These are phyloP conservation scores for Limonius californicus DNA, from an alignment of 1,140 invertebrate genomes.

Conservation along the genomic window DNA sequence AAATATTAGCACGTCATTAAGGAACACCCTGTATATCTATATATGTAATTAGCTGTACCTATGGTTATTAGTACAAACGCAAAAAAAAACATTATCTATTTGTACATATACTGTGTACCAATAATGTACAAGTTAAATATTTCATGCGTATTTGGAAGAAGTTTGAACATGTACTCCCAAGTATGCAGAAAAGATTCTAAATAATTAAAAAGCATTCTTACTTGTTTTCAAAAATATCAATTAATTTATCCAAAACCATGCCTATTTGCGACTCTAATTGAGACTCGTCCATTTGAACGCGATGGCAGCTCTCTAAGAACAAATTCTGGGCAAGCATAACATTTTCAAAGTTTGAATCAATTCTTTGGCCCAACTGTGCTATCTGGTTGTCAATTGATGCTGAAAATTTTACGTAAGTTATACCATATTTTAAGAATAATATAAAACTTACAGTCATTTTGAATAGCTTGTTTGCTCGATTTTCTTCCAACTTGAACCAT, in stretches of 20 bases:
- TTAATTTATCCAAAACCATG: slow-evolving; percentile 54
- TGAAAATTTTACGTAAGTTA: too few species aligned
- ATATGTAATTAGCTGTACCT: too few species aligned
- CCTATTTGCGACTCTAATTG: slow-evolving; percentile 53
- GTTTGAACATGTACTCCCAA: slow-evolving; percentile 11
- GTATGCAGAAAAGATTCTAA: too few species aligned
- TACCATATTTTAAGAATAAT: too few species aligned
- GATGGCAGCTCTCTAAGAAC: slow-evolving; percentile 57
- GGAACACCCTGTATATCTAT: too few species aligned
- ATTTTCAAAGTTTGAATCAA: slow-evolving; percentile 51
- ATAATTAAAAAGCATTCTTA: slow-evolving; percentile 33
- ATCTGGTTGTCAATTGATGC: slow-evolving; percentile 12
- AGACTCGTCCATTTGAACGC: slow-evolving; percentile 57
- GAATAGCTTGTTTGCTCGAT: slow-evolving; percentile 10
- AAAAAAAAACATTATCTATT: too few species aligned
- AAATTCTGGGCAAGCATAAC: slow-evolving; percentile 55
- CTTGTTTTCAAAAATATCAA: slow-evolving; percentile 56
- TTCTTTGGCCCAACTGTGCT: slow-evolving; percentile 30
- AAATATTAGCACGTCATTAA: too few species aligned
- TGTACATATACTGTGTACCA: too few species aligned
- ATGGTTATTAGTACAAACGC: too few species aligned
- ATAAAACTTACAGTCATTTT: slow-evolving; percentile 17
- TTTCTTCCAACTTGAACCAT: slow-evolving; percentile 42
- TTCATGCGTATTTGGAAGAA: too few species aligned
- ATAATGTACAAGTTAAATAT: too few species aligned